Percentiles rank a stretch among this genome's conserved stretches.
These are phyloP conservation scores for Synanthedon vespiformis DNA, from an alignment of 2,888 invertebrate genomes.

Conservation along the genomic window DNA sequence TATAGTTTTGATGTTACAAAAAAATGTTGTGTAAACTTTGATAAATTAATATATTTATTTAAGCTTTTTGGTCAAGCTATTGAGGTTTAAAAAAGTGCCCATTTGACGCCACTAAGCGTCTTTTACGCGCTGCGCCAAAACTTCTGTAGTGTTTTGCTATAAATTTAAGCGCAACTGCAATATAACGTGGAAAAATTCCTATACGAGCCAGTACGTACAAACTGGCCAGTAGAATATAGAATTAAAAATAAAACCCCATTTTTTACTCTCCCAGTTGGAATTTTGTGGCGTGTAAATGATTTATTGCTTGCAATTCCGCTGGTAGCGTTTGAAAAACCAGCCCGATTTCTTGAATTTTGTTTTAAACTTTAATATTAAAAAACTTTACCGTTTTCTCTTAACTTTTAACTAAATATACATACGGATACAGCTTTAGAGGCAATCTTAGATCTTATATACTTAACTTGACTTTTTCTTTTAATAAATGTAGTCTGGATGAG, in stretches of 20 bases:
- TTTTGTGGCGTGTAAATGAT: conserved; percentile 10
- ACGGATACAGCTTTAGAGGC: no score
- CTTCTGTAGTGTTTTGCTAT: background rate
- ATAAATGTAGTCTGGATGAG: no score
- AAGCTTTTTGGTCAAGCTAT: no score
- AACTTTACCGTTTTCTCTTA: conserved; percentile 15
- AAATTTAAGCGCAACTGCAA: background rate
- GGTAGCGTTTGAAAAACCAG: conserved; percentile 1
- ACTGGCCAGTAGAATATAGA: background rate
- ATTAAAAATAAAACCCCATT: background rate
- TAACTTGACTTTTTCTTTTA: no score
- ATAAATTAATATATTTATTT: no score
- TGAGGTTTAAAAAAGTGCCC: no score
- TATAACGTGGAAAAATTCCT: background rate
- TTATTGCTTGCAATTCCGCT: conserved; percentile 16
- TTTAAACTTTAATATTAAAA: conserved; percentile 33
- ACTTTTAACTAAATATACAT: no score
- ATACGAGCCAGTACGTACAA: background rate
- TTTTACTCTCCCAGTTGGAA: background rate
- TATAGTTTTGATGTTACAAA: no score
- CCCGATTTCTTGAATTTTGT: conserved; percentile 5
- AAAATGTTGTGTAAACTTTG: no score
- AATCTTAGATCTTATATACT: no score
- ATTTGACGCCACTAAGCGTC: no score
- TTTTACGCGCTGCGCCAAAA: no score